These are phyloP conservation scores for Enteromius unitaeniatus DNA, from an alignment of 2,797 vertebrate species.

Conservation along the genomic window DNA sequence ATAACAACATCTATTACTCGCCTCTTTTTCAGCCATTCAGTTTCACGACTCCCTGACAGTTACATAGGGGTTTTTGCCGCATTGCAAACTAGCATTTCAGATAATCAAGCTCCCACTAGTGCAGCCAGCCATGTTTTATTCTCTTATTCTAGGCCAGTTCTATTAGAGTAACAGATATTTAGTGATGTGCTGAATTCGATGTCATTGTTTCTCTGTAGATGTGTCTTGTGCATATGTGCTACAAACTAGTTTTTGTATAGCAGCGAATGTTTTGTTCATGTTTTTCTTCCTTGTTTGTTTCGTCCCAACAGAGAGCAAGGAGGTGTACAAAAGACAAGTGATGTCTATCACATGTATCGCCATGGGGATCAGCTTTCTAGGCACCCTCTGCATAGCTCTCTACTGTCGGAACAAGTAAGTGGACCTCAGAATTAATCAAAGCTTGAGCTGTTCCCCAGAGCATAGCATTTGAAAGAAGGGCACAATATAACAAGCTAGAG, in stretches of 20 bases:
- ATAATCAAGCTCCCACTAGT: conserved; percentile 60
- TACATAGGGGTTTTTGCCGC: conserved; percentile 25
- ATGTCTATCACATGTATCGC: conserved; percentile 93
- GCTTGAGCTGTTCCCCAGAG: conserved; percentile 13
- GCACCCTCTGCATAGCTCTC: conserved; percentile 91
- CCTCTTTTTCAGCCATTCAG: conserved; percentile 48
- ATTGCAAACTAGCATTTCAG: conserved; percentile 56
- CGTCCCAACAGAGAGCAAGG: conserved; percentile 78
- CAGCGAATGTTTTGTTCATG: conserved; percentile 16
- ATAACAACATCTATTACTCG: conserved; percentile 68
- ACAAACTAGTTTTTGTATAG: conserved; percentile 15
- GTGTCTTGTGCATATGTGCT: neutral
- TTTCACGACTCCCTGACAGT: neutral
- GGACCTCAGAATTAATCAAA: conserved; percentile 26
- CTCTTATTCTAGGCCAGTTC: neutral
- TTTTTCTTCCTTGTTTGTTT: conserved; percentile 34
- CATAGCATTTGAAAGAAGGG: conserved; percentile 7
- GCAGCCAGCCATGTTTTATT: conserved; percentile 63
- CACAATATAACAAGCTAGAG: conserved; percentile 17
- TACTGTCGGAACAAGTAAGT: conserved; percentile 97
- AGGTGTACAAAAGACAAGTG: conserved; percentile 83
- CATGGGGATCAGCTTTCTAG: conserved; percentile 93
- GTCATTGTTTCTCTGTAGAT: neutral
- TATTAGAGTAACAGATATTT: conserved; percentile 51
- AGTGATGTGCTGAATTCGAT: neutral